A percentile compares a stretch with the other conserved stretches of the same genome.
phyloP scores from a whole-genome alignment of 2,888 invertebrate genomes.

The Sesamia inferens region DNA sequence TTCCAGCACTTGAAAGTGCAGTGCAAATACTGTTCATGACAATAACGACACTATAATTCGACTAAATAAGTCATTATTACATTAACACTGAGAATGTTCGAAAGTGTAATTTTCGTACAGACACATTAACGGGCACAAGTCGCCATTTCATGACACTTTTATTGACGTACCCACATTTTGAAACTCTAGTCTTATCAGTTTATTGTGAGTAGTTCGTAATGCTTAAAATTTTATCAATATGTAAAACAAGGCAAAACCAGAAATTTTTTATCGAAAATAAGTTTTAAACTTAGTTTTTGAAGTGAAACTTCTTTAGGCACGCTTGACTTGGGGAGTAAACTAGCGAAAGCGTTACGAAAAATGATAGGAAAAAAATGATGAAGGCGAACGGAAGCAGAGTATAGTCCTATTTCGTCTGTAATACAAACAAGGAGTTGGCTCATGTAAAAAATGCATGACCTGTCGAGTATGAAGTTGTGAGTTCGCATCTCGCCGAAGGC shows the following conservation, averaged over 20 bases:
- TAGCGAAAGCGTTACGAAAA: too few species aligned
- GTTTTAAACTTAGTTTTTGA: too few species aligned
- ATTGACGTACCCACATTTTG: slow-evolving; percentile 43
- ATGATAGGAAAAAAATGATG: too few species aligned
- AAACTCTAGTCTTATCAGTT: slow-evolving; percentile 10
- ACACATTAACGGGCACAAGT: slow-evolving; percentile 27
- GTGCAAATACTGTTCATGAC: slow-evolving; percentile 32
- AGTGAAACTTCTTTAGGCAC: too few species aligned
- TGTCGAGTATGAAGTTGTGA: too few species aligned
- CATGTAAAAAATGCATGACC: too few species aligned
- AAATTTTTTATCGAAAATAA: too few species aligned
- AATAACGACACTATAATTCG: slow-evolving; percentile 35
- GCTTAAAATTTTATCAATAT: not conserved
- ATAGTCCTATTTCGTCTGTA: too few species aligned
- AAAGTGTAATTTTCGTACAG: slow-evolving; percentile 41
- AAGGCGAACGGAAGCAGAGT: too few species aligned
- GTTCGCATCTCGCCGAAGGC: too few species aligned
- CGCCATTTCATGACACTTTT: slow-evolving; percentile 36
- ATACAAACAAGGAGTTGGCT: too few species aligned
- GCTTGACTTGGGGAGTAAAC: too few species aligned
- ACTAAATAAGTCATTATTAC: slow-evolving; percentile 43
- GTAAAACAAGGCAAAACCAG: not conserved
- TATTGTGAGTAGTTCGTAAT: not conserved
- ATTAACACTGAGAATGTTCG: slow-evolving; percentile 51
- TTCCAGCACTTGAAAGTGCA: slow-evolving; percentile 35